A percentile compares a stretch with the other conserved stretches of the same genome.
Evolutionary conservation across 2,113 vertebrate species (phyloP).

Genomic region (Ancistrus triradiatus): DNA sequence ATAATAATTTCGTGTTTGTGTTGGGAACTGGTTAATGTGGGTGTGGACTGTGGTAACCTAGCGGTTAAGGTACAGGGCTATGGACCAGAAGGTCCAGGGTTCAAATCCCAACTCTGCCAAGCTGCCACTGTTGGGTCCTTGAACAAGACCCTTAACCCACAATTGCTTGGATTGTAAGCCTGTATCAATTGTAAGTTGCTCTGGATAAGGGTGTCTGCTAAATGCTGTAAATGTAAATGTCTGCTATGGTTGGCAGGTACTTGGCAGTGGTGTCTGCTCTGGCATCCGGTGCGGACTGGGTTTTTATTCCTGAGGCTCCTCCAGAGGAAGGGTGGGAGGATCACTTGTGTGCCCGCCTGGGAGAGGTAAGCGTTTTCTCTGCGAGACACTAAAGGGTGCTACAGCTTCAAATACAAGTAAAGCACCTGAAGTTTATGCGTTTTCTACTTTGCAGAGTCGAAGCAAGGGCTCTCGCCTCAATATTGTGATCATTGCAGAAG

Average conservation of each 20-base stretch:
- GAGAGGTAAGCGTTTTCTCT: conserved; percentile 77
- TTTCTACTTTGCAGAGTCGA: conserved; percentile 16
- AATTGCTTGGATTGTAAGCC: too few relatives aligned
- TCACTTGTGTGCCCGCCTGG: conserved; percentile 84
- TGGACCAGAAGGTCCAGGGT: too few relatives aligned
- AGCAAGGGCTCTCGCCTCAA: conserved; percentile 82
- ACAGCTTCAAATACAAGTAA: too few relatives aligned
- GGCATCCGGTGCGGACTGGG: conserved; percentile 90
- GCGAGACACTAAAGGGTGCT: too few relatives aligned
- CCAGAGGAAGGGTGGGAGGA: conserved; percentile 89
- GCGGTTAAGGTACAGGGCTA: too few relatives aligned
- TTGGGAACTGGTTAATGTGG: too few relatives aligned
- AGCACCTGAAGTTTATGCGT: too few relatives aligned
- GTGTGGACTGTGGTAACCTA: too few relatives aligned
- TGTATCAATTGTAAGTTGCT: not conserved
- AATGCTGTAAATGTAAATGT: not conserved
- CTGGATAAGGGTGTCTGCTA: not conserved
- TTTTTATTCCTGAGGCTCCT: conserved; percentile 93
- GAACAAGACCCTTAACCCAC: too few relatives aligned
- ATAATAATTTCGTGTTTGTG: too few relatives aligned
- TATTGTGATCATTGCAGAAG: conserved; percentile 92
- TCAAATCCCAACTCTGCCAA: too few relatives aligned
- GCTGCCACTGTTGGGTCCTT: too few relatives aligned
- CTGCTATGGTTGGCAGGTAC: conserved; percentile 70
- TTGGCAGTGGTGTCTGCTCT: conserved; percentile 87